Base-by-base conservation (phyloP, 2,888 invertebrate genomes). In the Cryptus viduatorius region DNA sequence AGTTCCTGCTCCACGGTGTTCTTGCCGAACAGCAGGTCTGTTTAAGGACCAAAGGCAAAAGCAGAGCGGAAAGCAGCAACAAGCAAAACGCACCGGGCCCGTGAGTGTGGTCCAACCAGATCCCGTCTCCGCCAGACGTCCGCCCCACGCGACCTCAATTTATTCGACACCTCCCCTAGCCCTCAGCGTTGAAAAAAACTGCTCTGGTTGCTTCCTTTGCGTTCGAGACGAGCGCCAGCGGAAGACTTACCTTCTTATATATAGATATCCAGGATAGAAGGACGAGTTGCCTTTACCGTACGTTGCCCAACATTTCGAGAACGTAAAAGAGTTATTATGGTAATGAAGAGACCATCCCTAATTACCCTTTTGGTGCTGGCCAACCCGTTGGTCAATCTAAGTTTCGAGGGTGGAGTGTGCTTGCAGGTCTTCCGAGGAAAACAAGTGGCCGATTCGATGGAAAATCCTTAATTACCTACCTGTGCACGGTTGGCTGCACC, bases 91-190 rank as follows among this genome's bases (percentile, higher is more conserved):
- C n/a, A 68, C 68, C 48, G 67, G 46, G 44, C 79, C 72, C 84
- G 83, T 87, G 88, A 89, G 91, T 89, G 91, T 89, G 91, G 91
- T 92, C 91, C 89, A 75, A 64, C 86, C 83, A 86, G 87, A 65
- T 76, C 64, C 67, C 69, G 71, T 82, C 65, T 88, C 88, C 75
- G 87, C 88, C 90, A 89, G 90, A 93, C 91, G 92, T 93, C 92
- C 93, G 92, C 92, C 92, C 92, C 91, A 91, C 91, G 91, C 91
- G 93, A 93, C 92, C 92, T 92, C 92, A 92, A 93, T 93, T 93
- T 92, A 93, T 93, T 93, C 93, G 93, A 93, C 93, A 93, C 93
- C 93, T 93, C 93, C 92, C 92, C 91, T 92, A 78, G 93, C 93
- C 93, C 89, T 89, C 87, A 92, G 93, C 92, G 88, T 82, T 79